Percentiles rank a stretch among this genome's conserved stretches.
Evolutionary conservation across 1,140 invertebrate species (phyloP).

Genomic region (Papilio glaucus): DNA sequence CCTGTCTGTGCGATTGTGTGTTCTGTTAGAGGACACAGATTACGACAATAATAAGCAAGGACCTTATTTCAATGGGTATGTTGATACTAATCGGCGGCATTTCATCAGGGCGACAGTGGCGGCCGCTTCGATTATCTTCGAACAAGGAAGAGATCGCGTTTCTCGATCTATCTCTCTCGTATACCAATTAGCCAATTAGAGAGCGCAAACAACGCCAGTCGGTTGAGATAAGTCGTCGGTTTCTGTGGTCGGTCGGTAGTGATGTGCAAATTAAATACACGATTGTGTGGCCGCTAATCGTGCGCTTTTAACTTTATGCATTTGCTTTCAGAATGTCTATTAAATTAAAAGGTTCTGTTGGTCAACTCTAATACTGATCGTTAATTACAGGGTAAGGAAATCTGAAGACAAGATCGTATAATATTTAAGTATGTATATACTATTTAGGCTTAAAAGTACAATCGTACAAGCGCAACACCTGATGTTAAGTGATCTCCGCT

Average conservation of each 20-base stretch:
- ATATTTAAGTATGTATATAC: no score
- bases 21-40: conserved; percentile 39
- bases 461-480: no score
- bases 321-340: neutral
- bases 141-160: conserved; percentile 73
- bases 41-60: conserved; percentile 56
- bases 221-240: conserved; percentile 64
- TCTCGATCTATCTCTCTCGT: conserved; percentile 69
- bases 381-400: neutral
- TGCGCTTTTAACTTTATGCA: conserved; percentile 15
- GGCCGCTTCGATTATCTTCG: conserved; percentile 64
- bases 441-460: no score
- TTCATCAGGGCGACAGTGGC: conserved; percentile 68
- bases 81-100: conserved; percentile 72
- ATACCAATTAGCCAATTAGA: conserved; percentile 83
- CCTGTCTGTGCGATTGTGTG: conserved; percentile 19
- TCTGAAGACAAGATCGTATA: no score
- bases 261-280: conserved; percentile 32
- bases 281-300: conserved; percentile 11
- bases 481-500: no score
- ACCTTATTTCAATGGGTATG: conserved; percentile 70
- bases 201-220: conserved; percentile 61
- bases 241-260: conserved; percentile 43
- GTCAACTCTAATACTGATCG: neutral
- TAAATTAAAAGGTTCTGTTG: conserved; percentile 14